Conservation (phyloP, 2,888 invertebrate species). For the Ptycholaimellus sp. region DNA sequence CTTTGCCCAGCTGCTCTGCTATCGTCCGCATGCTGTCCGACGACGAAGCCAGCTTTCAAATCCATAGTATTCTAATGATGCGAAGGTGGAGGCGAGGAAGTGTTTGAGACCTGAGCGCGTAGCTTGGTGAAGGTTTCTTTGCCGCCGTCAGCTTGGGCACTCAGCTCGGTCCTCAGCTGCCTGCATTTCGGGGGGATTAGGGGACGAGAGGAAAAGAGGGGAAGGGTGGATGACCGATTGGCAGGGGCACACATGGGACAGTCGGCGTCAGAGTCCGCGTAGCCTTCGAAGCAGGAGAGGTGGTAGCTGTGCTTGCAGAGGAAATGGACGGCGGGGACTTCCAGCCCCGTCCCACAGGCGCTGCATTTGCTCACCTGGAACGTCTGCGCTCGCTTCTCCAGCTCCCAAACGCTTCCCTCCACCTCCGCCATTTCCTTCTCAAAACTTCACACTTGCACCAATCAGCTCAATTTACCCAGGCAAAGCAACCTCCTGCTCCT, state of each 20-base stretch:
- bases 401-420: slow-evolving; percentile 22
- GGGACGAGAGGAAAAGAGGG: too few relatives aligned
- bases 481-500: slow-evolving; percentile 46
- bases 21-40: slow-evolving; percentile 59
- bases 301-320: slow-evolving; percentile 85
- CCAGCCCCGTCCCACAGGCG: slow-evolving; percentile 61
- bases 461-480: too few relatives aligned
- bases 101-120: too few relatives aligned
- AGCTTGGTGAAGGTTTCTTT: slow-evolving; percentile 1
- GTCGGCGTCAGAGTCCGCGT: slow-evolving; percentile 60
- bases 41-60: too few relatives aligned
- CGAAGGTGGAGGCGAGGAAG: too few relatives aligned
- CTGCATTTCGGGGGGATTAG: slow-evolving; percentile 11
- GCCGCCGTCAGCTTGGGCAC: slow-evolving; percentile 31
- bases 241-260: slow-evolving; percentile 59
- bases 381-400: slow-evolving; percentile 28
- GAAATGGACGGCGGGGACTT: slow-evolving; percentile 71
- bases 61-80: too few relatives aligned
- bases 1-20: slow-evolving; percentile 67
- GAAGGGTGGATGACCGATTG: slow-evolving; percentile 40
- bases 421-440: too few relatives aligned
- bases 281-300: slow-evolving; percentile 72
- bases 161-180: slow-evolving; percentile 43
- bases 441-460: too few relatives aligned
- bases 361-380: slow-evolving; percentile 55